Evolutionary conservation across 2,888 invertebrate genomes (phyloP).

Genomic region (Spilosoma lubricipeda): DNA sequence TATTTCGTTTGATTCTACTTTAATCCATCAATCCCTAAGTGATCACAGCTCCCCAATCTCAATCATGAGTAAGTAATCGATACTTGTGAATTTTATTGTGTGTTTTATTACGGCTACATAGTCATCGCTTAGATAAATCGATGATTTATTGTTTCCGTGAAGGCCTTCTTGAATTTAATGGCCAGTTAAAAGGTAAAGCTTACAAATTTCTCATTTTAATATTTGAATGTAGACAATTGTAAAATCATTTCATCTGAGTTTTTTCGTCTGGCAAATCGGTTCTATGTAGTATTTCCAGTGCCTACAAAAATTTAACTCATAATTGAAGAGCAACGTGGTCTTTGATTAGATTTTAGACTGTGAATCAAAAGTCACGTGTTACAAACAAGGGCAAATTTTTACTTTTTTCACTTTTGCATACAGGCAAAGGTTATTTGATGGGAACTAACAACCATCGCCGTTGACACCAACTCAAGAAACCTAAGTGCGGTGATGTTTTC

Average conservation of each 20-base stretch:
- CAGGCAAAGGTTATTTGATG: too few species aligned
- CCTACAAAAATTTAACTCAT: background rate
- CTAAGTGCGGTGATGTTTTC: background rate
- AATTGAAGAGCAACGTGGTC: too few species aligned
- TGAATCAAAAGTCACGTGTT: too few species aligned
- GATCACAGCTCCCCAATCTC: constrained; percentile 38
- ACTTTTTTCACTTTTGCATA: too few species aligned
- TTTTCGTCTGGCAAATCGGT: background rate
- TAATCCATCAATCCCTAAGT: constrained; percentile 23
- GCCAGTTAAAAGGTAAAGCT: constrained; percentile 60
- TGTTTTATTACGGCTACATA: constrained; percentile 55
- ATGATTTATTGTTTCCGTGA: constrained; percentile 63
- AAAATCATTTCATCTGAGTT: background rate
- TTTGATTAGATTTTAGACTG: background rate
- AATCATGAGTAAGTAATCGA: constrained; percentile 47
- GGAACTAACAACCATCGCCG: too few species aligned
- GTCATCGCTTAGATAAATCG: constrained; percentile 60
- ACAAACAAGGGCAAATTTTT: too few species aligned
- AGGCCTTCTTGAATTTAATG: constrained; percentile 63
- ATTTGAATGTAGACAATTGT: constrained; percentile 19
- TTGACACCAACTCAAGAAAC: too few species aligned
- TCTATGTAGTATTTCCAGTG: background rate
- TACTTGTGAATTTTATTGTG: constrained; percentile 54
- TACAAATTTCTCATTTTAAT: constrained; percentile 35
- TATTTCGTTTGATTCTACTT: background rate